Evolutionary conservation across 2,113 vertebrate genomes (phyloP).

Genomic region (Dasyornis broadbenti): DNA sequence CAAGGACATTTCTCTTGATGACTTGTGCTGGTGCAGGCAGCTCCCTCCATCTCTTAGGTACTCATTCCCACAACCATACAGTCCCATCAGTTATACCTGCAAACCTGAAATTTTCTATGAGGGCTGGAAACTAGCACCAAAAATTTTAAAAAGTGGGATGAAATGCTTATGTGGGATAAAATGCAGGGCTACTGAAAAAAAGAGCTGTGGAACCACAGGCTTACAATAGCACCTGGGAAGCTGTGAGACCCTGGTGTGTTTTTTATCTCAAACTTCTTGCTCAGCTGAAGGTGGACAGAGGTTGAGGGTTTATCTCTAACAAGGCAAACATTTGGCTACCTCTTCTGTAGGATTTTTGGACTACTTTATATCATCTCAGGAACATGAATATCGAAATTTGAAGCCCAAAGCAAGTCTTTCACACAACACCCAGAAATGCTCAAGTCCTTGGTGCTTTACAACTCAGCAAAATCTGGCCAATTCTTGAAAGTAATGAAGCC

Average conservation of each 20-base stretch:
- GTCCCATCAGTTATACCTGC: background rate
- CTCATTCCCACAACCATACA: background rate
- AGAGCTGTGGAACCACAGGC: accelerated
- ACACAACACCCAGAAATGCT: background rate
- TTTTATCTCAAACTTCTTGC: background rate
- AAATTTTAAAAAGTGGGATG: background rate
- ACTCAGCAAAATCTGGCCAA: background rate
- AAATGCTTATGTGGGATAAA: background rate
- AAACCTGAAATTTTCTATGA: background rate
- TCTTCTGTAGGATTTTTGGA: background rate
- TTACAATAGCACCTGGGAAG: background rate
- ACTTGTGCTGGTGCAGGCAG: background rate
- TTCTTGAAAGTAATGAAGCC: background rate
- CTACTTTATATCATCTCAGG: background rate
- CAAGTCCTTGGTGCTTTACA: background rate
- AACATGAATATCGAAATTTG: background rate
- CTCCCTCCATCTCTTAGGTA: background rate
- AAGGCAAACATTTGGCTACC: background rate
- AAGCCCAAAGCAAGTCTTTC: background rate
- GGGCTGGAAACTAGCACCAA: background rate
- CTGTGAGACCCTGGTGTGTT: background rate
- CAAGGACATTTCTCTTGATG: background rate
- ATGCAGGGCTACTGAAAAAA: background rate
- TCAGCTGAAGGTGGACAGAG: background rate
- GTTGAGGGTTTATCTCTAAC: background rate